Conservation (phyloP, 2,113 vertebrate species). For the human (Homo sapiens) region DNA sequence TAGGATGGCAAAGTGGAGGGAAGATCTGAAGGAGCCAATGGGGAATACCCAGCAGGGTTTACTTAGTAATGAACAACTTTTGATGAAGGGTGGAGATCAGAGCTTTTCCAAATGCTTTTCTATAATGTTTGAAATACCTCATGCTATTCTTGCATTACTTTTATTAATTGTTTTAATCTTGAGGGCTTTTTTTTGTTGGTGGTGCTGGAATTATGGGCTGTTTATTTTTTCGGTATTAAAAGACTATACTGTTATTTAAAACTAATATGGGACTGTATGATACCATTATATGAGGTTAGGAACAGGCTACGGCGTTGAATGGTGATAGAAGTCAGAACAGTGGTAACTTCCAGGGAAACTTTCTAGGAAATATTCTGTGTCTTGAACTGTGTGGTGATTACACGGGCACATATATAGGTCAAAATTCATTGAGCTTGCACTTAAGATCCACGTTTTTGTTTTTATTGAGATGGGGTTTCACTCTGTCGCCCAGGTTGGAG, state of each 20-base stretch:
- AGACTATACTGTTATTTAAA: neutral
- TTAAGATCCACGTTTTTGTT: neutral
- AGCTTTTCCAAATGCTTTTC: neutral
- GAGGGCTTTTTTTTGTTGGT: neutral
- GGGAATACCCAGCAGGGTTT: neutral
- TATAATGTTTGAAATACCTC: neutral
- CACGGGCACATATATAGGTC: neutral
- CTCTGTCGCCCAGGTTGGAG: no score
- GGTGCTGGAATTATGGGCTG: neutral
- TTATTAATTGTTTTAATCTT: neutral
- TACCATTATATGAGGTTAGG: neutral
- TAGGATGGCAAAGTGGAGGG: neutral
- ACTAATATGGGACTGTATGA: neutral
- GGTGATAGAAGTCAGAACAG: neutral
- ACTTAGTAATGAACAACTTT: neutral
- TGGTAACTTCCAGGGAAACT: neutral
- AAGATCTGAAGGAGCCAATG: neutral
- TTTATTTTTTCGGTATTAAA: conserved; percentile 7
- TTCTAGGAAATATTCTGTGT: neutral
- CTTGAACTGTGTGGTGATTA: neutral
- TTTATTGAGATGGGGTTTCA: no score
- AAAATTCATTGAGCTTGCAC: neutral
- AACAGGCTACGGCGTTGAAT: neutral
- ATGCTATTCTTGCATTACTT: neutral
- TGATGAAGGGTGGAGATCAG: neutral